Evolutionary conservation across 2,797 vertebrate species (phyloP).

Genomic region (Hemitrygon akajei): DNA sequence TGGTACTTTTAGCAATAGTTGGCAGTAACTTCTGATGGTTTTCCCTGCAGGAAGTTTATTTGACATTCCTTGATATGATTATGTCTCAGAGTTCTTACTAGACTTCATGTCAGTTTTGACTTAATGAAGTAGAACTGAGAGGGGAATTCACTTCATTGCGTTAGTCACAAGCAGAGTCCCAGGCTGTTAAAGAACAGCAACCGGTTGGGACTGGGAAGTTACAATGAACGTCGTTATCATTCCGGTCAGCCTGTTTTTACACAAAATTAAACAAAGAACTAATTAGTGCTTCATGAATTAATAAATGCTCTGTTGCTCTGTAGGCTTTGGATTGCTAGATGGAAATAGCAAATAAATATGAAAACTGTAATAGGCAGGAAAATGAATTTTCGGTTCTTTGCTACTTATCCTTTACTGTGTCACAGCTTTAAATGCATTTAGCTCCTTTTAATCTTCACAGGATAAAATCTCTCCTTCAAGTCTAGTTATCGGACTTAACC

Average conservation of each 20-base stretch:
- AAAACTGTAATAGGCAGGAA: slow-evolving; percentile 40
- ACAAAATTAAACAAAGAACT: slow-evolving; percentile 99
- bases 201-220: slow-evolving; percentile 93
- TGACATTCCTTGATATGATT: slow-evolving; percentile 98
- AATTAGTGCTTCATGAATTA: slow-evolving; percentile 99
- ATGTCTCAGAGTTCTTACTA: slow-evolving; percentile 99
- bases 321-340: slow-evolving; percentile 95
- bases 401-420: slow-evolving; percentile 29
- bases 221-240: slow-evolving; percentile 99
- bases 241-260: slow-evolving; percentile 99
- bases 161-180: slow-evolving; percentile 92
- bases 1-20: not conserved
- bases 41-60: slow-evolving; percentile 77
- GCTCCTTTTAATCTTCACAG: slow-evolving; percentile 24
- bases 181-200: slow-evolving; percentile 99
- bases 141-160: slow-evolving; percentile 99
- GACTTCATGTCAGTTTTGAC: slow-evolving; percentile 99
- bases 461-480: slow-evolving; percentile 25
- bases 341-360: slow-evolving; percentile 95
- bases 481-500: slow-evolving; percentile 11
- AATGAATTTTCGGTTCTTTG: slow-evolving; percentile 41
- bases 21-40: slow-evolving; percentile 49
- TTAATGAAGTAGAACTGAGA: slow-evolving; percentile 99
- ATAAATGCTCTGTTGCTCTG: slow-evolving; percentile 99
- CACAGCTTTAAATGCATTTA: not conserved